Base-by-base conservation (phyloP, 2,797 vertebrate species). In the Zenarchopterus dispar region DNA sequence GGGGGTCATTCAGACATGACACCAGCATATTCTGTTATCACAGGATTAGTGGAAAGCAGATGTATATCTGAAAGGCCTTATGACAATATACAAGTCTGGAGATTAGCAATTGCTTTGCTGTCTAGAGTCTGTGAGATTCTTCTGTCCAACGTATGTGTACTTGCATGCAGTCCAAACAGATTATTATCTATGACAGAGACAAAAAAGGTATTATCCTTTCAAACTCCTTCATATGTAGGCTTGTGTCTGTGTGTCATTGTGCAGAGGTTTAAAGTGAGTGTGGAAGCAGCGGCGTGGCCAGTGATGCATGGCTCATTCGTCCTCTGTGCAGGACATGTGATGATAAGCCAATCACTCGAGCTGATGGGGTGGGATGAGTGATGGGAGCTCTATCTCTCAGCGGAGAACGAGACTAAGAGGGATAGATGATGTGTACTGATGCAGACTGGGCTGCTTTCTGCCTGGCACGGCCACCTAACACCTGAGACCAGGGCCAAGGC, bases 281-380 rank as follows among this genome's bases (percentile, higher is more conserved):
- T 68, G 62, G 43, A 69, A 57, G 64, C 67, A 57, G 56, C 19
- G 17, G 66, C 77, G 71, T 69, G 82, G 57, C 75, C 84, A 77
- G 52, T 73, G 84, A 87, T 73, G 86, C 84, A 69, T 77, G 47
- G 69, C 77, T 75, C 67, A 76, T 83, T 88, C 51, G 67, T 80
- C 53, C 56, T 71, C 83, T 50, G 77, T 67, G 73, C 77, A 62
- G 81, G 88, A 85, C 88, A 86, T 84, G 77, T 81, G 69, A 90
- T 92, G 87, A 92, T 84, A 87, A 90, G 85, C 85, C 91, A 91
- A 89, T 91, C 88, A 88, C 69, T 11, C n/a, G 42, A 44, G 55
- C 81, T 85, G 88, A 91, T 89, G 85, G 85, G 76, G 70, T 74
- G 53, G 49, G 70, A 61, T 88, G 90, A 91, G 84, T 74, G 89